Evolutionary conservation across 2,888 invertebrate genomes (phyloP), one percentile per base, ranked within the genome.

Genomic region (Yponomeuta sedellus): DNA sequence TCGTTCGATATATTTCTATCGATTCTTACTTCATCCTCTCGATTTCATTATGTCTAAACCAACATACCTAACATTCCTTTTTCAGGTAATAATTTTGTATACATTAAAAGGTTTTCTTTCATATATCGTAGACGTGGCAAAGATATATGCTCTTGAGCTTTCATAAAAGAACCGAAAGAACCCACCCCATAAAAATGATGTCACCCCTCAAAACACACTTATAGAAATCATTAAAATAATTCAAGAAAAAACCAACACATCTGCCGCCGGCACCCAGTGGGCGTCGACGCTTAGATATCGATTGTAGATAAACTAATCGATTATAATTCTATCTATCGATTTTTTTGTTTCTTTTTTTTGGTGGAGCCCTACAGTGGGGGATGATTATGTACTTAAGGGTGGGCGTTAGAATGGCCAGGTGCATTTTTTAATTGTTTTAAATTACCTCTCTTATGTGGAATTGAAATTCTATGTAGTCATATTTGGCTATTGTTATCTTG

Each of bases 261-360:
- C 63, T 63, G 63, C 63, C 40, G 22, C 22, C 40, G 22, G 34
- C n/a, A 12, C 59, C 25, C 40, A 44, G 19, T 20, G 44, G 63
- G 63, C 63, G 63, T 63, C 22, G 44, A 40, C 59, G 34, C 25
- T 25, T 6, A 61, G 25, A 65, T 65, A 65, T 65, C 52, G 65
- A 65, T 65, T 61, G 44, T 44, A 65, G 65, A 65, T 65, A 65
- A 61, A 19, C n/a, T 65, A 61, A 65, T 65, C 65, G 65, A 65
- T 65, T 65, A 61, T 61, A 44, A 61, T 59, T 65, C 61, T 44
- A 65, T 61, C 19, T 39, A 61, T 52, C 61, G 52, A 25, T 65
- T 39, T 65, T 39, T 64, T n/a, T 63, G 25, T 59, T 22, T 22
- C 19, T 22, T 20, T 44, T 61, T 61, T 61, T 61, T 61, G 11